Conservation (phyloP, 2,888 invertebrate species). For the Scrobipalpa costella region DNA sequence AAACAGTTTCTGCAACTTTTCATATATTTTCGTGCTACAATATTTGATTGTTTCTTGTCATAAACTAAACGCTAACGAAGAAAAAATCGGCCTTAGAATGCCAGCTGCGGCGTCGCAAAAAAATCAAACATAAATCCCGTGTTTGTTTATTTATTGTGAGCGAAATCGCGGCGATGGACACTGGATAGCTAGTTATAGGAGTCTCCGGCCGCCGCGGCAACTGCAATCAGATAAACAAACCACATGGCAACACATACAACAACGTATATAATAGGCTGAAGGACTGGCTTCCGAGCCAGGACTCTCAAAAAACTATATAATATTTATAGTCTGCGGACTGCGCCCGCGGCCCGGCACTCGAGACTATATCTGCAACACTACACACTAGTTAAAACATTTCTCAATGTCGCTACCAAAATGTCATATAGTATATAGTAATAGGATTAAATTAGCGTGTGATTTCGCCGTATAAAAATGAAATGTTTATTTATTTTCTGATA, state of each 20-base stretch:
- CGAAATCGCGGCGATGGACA: slow-evolving; percentile 24
- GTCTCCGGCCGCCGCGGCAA: slow-evolving; percentile 51
- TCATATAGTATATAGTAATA: slow-evolving; percentile 4
- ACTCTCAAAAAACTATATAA: neutral
- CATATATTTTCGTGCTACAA: too few species aligned
- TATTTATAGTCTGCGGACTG: slow-evolving; percentile 29
- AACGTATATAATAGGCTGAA: neutral
- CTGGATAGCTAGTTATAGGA: slow-evolving; percentile 46
- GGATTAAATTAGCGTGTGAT: neutral
- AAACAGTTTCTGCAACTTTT: too few species aligned
- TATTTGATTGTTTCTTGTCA: too few species aligned
- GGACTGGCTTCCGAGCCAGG: neutral
- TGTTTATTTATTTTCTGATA: neutral
- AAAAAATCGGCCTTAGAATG: neutral
- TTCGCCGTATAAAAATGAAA: neutral
- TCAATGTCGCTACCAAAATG: neutral
- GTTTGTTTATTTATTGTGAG: slow-evolving; percentile 54
- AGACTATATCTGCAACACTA: slow-evolving; percentile 78
- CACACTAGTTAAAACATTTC: slow-evolving; percentile 60
- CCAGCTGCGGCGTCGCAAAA: slow-evolving; percentile 7
- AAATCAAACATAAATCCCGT: neutral
- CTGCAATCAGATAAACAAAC: slow-evolving; percentile 77
- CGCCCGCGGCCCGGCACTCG: slow-evolving; percentile 52
- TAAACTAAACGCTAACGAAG: neutral
- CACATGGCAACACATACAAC: slow-evolving; percentile 68